phyloP scores from a whole-genome alignment of 2,888 invertebrate genomes.

The Arctia plantaginis region DNA sequence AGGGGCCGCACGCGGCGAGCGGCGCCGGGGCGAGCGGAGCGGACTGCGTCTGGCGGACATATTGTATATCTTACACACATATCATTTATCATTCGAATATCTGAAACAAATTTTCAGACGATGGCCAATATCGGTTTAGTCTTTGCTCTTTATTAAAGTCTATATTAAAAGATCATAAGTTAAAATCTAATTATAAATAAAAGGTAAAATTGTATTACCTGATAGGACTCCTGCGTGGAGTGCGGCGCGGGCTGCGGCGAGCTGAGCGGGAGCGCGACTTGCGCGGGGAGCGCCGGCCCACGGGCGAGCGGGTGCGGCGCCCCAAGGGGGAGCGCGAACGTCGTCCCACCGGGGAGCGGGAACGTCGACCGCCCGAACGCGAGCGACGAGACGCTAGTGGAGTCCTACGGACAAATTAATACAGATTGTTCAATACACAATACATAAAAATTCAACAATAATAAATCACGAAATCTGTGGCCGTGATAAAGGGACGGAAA shows the following conservation, averaged over 20 bases:
- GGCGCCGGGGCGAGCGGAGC: conserved; percentile 37
- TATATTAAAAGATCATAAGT: no score
- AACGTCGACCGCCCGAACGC: conserved; percentile 39
- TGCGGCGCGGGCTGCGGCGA: conserved; percentile 63
- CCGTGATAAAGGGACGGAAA: no score
- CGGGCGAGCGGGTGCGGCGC: conserved; percentile 57
- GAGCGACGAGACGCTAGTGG: conserved; percentile 50
- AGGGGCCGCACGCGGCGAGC: conserved; percentile 42
- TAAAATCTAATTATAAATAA: accelerated
- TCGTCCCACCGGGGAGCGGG: background rate
- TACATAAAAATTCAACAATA: no score
- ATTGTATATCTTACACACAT: background rate
- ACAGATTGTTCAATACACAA: background rate
- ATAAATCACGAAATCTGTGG: no score
- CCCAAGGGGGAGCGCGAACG: background rate
- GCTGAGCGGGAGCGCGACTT: conserved; percentile 51
- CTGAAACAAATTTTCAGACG: no score
- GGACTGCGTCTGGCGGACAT: conserved; percentile 55
- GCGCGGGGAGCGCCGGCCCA: conserved; percentile 49
- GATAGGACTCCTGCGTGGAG: conserved; percentile 66
- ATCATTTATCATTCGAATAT: no score
- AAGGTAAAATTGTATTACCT: conserved; percentile 53
- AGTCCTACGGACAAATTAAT: conserved; percentile 35
- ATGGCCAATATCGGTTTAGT: no score
- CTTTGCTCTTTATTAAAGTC: no score